Conservation (phyloP, 2,113 vertebrate genomes). For the Ascaphus truei region DNA sequence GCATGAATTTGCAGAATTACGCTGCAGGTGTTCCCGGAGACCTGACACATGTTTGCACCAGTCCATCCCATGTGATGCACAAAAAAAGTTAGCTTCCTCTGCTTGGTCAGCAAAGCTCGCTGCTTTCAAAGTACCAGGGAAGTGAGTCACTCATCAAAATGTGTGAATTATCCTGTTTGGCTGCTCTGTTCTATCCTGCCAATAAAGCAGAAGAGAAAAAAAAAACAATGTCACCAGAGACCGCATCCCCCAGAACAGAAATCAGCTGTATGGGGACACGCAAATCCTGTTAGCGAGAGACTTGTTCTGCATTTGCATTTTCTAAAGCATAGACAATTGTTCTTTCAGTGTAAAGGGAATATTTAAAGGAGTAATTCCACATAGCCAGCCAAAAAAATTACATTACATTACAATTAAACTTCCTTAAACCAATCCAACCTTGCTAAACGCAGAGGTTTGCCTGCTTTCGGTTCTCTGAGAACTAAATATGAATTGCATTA, state of each 20-base stretch:
- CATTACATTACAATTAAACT: too few species aligned
- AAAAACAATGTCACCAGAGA: constrained; percentile 43
- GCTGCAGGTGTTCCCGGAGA: constrained; percentile 62
- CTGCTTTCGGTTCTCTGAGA: too few species aligned
- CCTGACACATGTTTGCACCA: constrained; percentile 39
- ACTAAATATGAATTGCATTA: too few species aligned
- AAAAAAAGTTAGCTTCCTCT: constrained; percentile 48
- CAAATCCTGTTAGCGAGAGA: constrained; percentile 47
- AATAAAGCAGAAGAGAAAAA: constrained; percentile 44
- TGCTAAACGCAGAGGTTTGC: too few species aligned
- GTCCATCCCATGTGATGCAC: constrained; percentile 40
- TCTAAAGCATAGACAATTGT: too few species aligned
- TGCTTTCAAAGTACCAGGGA: constrained; percentile 55
- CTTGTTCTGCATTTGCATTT: too few species aligned
- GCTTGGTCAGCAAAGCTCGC: constrained; percentile 50
- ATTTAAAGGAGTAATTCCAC: too few species aligned
- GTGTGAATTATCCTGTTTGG: constrained; percentile 59
- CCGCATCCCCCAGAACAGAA: constrained; percentile 40
- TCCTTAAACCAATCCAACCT: too few species aligned
- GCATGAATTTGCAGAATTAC: background rate
- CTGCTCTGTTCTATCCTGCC: constrained; percentile 51
- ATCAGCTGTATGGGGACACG: constrained; percentile 39
- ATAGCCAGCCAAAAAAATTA: too few species aligned
- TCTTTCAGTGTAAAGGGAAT: too few species aligned
- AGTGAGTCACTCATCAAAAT: constrained; percentile 61